A percentile compares a stretch with the other conserved stretches of the same genome.
These are phyloP conservation scores for Quadriops clusia DNA, from an alignment of 2,888 invertebrate species.

Conservation along the genomic window DNA sequence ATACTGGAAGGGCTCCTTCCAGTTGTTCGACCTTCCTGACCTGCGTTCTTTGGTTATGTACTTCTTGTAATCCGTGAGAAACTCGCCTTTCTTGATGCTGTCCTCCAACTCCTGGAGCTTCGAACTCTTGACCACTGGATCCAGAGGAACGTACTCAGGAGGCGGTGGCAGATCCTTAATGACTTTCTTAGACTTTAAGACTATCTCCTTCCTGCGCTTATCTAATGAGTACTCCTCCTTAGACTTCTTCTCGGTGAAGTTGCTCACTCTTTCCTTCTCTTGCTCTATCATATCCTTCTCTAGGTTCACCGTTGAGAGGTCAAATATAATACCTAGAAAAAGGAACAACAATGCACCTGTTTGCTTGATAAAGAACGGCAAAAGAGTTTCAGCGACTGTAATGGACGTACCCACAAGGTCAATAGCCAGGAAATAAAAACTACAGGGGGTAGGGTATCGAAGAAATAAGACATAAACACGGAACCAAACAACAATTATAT, in stretches of 20 bases:
- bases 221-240: conserved; percentile 31
- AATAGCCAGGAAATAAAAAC: too few species aligned
- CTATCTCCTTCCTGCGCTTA: conserved; percentile 29
- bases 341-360: too few species aligned
- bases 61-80: conserved; percentile 33
- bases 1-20: conserved; percentile 29
- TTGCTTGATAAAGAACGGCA: too few species aligned
- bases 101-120: conserved; percentile 31
- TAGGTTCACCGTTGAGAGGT: conserved; percentile 21
- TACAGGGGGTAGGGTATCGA: too few species aligned
- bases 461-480: too few species aligned
- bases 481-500: too few species aligned
- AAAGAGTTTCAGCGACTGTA: too few species aligned
- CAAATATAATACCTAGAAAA: too few species aligned
- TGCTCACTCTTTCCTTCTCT: conserved; percentile 31
- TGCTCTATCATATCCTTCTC: conserved; percentile 32
- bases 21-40: conserved; percentile 21
- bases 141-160: conserved; percentile 30
- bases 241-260: conserved; percentile 31
- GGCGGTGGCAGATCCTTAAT: conserved; percentile 22
- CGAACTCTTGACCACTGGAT: conserved; percentile 33
- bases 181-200: conserved; percentile 26
- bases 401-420: too few species aligned
- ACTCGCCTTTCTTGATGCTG: conserved; percentile 32
- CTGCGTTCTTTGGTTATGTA: conserved; percentile 25